Percentiles rank a stretch among this genome's conserved stretches.
phyloP scores from a whole-genome alignment of 1,140 invertebrate species.

The Drosophila teissieri region DNA sequence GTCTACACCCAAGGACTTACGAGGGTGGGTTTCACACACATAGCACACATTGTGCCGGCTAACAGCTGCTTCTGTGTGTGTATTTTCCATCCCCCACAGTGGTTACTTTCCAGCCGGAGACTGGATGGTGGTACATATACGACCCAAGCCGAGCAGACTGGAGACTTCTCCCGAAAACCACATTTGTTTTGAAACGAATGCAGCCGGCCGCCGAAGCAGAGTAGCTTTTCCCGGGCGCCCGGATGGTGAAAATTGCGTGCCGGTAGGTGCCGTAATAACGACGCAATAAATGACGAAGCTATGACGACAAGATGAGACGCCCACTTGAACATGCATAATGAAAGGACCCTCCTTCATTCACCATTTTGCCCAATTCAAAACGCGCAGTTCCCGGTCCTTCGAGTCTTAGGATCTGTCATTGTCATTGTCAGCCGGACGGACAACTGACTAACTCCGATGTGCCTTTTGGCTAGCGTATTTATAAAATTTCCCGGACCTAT shows the following conservation, averaged over 20 bases:
- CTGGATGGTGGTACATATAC: slow-evolving; percentile 42
- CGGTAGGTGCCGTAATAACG: slow-evolving; percentile 75
- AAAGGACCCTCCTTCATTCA: slow-evolving; percentile 12
- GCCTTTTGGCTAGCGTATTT: neutral
- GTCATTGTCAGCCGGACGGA: slow-evolving; percentile 17
- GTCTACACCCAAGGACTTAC: slow-evolving; percentile 43
- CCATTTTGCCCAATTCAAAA: slow-evolving; percentile 4
- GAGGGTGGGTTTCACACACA: slow-evolving; percentile 52
- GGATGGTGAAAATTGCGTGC: slow-evolving; percentile 23
- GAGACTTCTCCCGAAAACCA: slow-evolving; percentile 39
- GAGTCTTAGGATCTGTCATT: slow-evolving; percentile 14
- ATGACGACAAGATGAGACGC: slow-evolving; percentile 75
- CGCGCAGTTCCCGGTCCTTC: neutral
- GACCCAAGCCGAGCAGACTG: slow-evolving; percentile 14
- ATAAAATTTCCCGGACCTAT: too few species aligned
- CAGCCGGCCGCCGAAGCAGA: slow-evolving; percentile 36
- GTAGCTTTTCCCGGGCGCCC: slow-evolving; percentile 15
- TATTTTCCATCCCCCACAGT: slow-evolving; percentile 57
- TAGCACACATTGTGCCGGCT: slow-evolving; percentile 37
- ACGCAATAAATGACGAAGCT: slow-evolving; percentile 81
- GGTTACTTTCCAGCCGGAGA: slow-evolving; percentile 53
- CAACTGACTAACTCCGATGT: slow-evolving; percentile 27
- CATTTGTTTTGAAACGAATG: slow-evolving; percentile 80
- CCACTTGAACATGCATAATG: slow-evolving; percentile 79
- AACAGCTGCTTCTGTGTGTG: slow-evolving; percentile 62